phyloP scores from a whole-genome alignment of 2,888 invertebrate species.

The Luperina nickerlii region DNA sequence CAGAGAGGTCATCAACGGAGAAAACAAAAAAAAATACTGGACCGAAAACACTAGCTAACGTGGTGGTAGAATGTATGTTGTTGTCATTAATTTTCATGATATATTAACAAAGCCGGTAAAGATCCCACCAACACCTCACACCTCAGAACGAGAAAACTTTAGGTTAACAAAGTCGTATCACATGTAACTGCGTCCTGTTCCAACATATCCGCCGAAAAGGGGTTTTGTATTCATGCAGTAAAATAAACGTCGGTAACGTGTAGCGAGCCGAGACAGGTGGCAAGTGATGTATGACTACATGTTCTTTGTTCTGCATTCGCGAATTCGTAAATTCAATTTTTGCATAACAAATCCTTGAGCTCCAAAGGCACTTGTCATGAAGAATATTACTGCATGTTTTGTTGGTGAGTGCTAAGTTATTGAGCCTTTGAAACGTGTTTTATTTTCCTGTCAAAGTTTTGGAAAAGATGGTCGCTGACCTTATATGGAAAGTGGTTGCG shows the following conservation, averaged over 20 bases:
- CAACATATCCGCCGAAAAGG: constrained; percentile 50
- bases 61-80: neutral
- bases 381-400: constrained; percentile 35
- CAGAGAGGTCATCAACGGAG: neutral
- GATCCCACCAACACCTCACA: neutral
- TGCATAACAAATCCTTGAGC: constrained; percentile 41
- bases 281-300: constrained; percentile 74
- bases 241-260: constrained; percentile 57
- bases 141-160: constrained; percentile 10
- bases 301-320: constrained; percentile 68
- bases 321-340: constrained; percentile 68
- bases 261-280: constrained; percentile 71
- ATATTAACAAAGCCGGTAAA: neutral
- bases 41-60: neutral
- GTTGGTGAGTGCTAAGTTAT: neutral
- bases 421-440: neutral
- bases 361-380: constrained; percentile 28
- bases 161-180: constrained; percentile 22
- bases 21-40: neutral
- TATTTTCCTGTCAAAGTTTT: neutral
- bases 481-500: no score
- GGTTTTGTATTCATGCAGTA: constrained; percentile 72
- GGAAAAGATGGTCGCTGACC: neutral
- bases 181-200: constrained; percentile 29
- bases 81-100: neutral